Conservation (phyloP, 2,888 invertebrate genomes). For the Iselma pallidipennis region DNA sequence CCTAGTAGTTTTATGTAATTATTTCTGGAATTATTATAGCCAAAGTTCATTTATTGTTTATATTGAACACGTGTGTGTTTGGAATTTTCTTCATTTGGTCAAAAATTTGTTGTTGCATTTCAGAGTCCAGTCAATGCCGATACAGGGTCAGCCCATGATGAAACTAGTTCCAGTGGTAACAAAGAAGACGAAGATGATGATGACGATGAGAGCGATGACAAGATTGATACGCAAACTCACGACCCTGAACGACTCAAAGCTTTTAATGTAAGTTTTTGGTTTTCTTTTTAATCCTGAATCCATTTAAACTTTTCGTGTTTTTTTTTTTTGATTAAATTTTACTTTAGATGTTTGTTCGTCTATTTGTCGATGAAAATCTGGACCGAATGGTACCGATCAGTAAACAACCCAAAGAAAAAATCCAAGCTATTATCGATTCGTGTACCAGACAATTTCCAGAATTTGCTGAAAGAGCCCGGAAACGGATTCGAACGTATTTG, state of each 20-base stretch:
- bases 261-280: constrained; percentile 75
- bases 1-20: neutral
- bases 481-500: constrained; percentile 91
- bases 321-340: constrained; percentile 11
- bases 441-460: constrained; percentile 97
- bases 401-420: constrained; percentile 97
- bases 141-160: constrained; percentile 76
- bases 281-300: neutral
- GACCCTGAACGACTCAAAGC: constrained; percentile 95
- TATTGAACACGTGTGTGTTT: constrained; percentile 11
- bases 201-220: constrained; percentile 90
- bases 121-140: constrained; percentile 72
- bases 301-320: neutral
- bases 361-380: constrained; percentile 96
- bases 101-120: constrained; percentile 10
- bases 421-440: constrained; percentile 96
- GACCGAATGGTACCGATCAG: constrained; percentile 97
- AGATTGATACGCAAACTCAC: constrained; percentile 81
- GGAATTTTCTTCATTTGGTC: constrained; percentile 23
- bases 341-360: constrained; percentile 97
- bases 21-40: neutral
- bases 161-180: constrained; percentile 86
- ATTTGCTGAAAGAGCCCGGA: constrained; percentile 92
- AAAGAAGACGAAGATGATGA: constrained; percentile 85
- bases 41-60: neutral